Evolutionary conservation across 2,888 invertebrate genomes (phyloP), one percentile per base, ranked within the genome.

Genomic region (Drosophila prostipennis): DNA sequence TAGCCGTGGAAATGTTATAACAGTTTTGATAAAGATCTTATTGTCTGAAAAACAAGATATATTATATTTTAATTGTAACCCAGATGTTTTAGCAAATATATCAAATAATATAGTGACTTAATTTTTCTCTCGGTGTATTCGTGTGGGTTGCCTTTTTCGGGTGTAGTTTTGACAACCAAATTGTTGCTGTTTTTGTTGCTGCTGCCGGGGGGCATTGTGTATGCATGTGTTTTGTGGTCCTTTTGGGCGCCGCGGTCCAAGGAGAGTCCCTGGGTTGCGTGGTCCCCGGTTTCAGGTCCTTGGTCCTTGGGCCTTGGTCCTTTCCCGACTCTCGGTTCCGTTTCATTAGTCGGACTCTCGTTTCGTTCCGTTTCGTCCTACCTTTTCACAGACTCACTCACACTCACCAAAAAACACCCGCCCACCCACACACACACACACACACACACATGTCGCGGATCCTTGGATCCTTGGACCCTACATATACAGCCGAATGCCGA

Each of bases 91-190:
- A n/a, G n/a, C n/a, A n/a, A n/a, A n/a, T n/a, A n/a, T n/a, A n/a
- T 19, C 19, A 19, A 19, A 19, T 2, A 19, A 19, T 23, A 23
- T 23, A 23, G 3, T 5, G 13, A 37, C 2, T 7, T 6, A n/a
- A n/a, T 16, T 40, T 11, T 19, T 19, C 13, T 46, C n/a, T 8
- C 13, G 43, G 63, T 56, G 60, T 59, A 42, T 40, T 7, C 45
- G 53, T 74, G 70, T 74, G 56, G 56, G 59, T 63, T 65, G 74
- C 71, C 79, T 70, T 68, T 69, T 71, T 42, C 14, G 87, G 80
- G 79, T 87, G 82, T 82, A 85, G 82, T 82, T 82, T 82, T 85
- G 87, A 85, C 87, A 87, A 82, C 77, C 71, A 82, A 82, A 77
- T 79, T 63, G 54, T 46, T 49, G 64, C 52, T 60, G 71, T 39